These are phyloP conservation scores for Graptemys geographica DNA, from an alignment of 2,797 vertebrate species.

Conservation along the genomic window DNA sequence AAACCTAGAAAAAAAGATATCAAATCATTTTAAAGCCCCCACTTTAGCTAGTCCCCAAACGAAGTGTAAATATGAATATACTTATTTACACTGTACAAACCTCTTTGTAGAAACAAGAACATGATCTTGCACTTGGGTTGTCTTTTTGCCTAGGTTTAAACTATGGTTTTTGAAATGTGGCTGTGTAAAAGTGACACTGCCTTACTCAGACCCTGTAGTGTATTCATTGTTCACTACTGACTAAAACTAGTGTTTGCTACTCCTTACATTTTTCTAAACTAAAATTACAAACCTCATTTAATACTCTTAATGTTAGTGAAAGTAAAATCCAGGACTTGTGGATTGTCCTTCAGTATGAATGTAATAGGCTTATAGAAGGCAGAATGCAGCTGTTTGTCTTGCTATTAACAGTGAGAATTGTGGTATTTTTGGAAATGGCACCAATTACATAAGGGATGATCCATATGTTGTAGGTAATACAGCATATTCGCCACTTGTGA, in stretches of 20 bases:
- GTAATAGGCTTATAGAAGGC: constrained; percentile 64
- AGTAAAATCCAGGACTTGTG: constrained; percentile 64
- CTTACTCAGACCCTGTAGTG: accelerated
- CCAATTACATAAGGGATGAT: constrained; percentile 39
- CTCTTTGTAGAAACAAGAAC: constrained; percentile 56
- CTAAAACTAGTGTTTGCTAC: not conserved
- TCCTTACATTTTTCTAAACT: constrained; percentile 12
- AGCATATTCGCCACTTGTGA: not conserved
- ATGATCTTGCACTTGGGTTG: constrained; percentile 45
- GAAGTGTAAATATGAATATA: not conserved
- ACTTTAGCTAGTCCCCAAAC: not conserved
- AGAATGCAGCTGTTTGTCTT: constrained; percentile 79
- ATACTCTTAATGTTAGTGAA: constrained; percentile 63
- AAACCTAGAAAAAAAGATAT: not conserved
- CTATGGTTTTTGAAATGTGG: constrained; percentile 9
- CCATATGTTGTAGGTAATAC: constrained; percentile 17
- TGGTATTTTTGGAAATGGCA: constrained; percentile 56
- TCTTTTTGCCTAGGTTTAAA: not conserved
- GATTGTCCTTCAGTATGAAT: constrained; percentile 73
- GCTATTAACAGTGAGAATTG: constrained; percentile 74
- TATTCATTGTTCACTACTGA: not conserved
- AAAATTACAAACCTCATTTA: constrained; percentile 66
- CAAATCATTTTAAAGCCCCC: not conserved
- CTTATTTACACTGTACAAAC: not conserved
- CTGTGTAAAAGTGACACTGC: not conserved